Conservation (phyloP, 2,113 vertebrate species). For the Fulica atra region DNA sequence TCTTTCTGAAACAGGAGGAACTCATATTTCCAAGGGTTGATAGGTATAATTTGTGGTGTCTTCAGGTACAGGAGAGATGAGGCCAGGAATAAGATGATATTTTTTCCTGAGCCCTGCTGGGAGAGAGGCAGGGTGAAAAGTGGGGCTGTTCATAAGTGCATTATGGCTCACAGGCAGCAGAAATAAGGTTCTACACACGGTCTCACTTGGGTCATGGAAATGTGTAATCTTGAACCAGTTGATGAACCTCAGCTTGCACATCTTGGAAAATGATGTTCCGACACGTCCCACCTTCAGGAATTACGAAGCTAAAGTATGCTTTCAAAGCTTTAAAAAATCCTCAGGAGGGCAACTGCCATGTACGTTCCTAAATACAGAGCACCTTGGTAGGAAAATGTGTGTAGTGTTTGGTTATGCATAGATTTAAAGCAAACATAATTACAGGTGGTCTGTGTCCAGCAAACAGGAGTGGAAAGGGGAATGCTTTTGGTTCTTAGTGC, state of each 20-base stretch:
- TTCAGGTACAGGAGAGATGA: neutral
- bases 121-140: neutral
- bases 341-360: neutral
- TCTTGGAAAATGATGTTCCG: neutral
- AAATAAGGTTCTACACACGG: neutral
- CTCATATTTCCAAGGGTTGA: neutral
- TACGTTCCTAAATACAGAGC: neutral
- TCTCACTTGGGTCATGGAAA: neutral
- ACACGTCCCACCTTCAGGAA: neutral
- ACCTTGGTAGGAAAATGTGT: neutral
- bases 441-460: neutral
- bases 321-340: neutral
- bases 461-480: neutral
- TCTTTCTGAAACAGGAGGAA: neutral
- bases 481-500: neutral
- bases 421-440: neutral
- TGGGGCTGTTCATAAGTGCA: neutral
- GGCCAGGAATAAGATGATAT: neutral
- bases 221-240: neutral
- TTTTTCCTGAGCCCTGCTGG: neutral
- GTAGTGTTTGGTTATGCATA: neutral
- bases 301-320: neutral
- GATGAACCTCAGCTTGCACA: neutral
- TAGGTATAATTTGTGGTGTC: neutral
- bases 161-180: neutral